phyloP scores from a whole-genome alignment of 2,888 invertebrate species.

The Caenorhabditis sp. region DNA sequence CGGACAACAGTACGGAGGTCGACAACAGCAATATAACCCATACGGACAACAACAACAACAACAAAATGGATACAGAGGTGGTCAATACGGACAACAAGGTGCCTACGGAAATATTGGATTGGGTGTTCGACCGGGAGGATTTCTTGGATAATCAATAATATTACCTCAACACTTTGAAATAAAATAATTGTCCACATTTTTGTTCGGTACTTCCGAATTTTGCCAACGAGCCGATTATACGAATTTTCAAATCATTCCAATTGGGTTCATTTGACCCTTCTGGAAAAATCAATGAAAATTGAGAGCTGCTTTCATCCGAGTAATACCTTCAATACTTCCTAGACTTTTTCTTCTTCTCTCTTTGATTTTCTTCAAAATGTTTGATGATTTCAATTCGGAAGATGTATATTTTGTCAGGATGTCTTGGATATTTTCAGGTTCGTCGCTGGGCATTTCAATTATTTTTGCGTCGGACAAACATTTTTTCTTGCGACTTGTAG shows the following conservation, averaged over 20 bases:
- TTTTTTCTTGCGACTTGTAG: slow-evolving; percentile 26
- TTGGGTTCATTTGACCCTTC: not conserved
- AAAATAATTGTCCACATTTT: slow-evolving; percentile 26
- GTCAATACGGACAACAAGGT: not conserved
- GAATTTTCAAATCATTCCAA: slow-evolving; percentile 31
- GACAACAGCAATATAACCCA: not conserved
- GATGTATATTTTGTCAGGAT: not conserved
- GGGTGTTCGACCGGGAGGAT: not conserved
- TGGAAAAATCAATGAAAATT: not conserved
- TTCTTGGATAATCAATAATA: not conserved
- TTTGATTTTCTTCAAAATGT: slow-evolving; percentile 21
- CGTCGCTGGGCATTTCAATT: slow-evolving; percentile 12
- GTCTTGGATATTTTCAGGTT: slow-evolving; percentile 16
- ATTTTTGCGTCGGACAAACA: slow-evolving; percentile 14
- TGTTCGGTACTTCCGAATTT: slow-evolving; percentile 25
- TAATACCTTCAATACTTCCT: slow-evolving; percentile 31
- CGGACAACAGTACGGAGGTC: not conserved
- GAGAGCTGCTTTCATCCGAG: too few relatives aligned
- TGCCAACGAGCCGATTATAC: slow-evolving; percentile 28
- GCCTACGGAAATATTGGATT: not conserved
- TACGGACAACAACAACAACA: not conserved
- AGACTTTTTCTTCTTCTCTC: slow-evolving; percentile 31
- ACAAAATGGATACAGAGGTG: too few relatives aligned
- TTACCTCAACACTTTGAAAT: slow-evolving; percentile 6
- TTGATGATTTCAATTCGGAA: slow-evolving; percentile 22